These are phyloP conservation scores for Leucoraja erinaceus DNA, from an alignment of 2,113 vertebrate genomes.

Conservation along the genomic window DNA sequence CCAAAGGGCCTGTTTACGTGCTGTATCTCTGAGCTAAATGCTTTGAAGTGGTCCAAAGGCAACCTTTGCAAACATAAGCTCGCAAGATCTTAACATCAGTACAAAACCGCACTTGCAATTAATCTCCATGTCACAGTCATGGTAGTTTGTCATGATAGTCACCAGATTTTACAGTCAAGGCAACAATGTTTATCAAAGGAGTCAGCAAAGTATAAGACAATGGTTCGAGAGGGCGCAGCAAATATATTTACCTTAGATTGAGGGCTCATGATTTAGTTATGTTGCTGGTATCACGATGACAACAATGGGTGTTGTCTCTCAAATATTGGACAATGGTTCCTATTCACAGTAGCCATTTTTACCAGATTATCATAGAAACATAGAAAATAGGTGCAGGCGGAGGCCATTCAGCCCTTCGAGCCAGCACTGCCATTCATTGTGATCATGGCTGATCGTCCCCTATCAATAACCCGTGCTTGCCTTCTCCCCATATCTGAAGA, in stretches of 20 bases:
- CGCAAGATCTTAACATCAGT: background rate
- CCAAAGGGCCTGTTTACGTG: no score
- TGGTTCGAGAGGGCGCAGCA: background rate
- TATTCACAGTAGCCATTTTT: no score
- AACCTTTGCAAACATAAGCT: background rate
- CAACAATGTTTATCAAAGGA: constrained; percentile 18
- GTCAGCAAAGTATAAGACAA: background rate
- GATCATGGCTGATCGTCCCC: no score
- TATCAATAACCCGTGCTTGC: no score
- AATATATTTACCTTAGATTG: background rate
- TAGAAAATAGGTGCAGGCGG: no score
- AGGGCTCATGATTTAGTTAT: background rate
- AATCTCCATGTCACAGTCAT: background rate
- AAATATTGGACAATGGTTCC: background rate
- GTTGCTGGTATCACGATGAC: background rate
- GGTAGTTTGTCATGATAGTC: background rate
- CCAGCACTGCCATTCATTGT: no score
- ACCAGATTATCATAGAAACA: no score
- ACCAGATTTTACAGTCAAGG: background rate
- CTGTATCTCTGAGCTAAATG: no score
- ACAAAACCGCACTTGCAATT: background rate
- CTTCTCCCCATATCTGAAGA: no score
- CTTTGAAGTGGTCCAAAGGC: background rate
- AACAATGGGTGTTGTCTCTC: background rate
- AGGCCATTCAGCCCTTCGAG: no score